Evolutionary conservation across 2,113 vertebrate genomes (phyloP).

Genomic region (Arenaria interpres): DNA sequence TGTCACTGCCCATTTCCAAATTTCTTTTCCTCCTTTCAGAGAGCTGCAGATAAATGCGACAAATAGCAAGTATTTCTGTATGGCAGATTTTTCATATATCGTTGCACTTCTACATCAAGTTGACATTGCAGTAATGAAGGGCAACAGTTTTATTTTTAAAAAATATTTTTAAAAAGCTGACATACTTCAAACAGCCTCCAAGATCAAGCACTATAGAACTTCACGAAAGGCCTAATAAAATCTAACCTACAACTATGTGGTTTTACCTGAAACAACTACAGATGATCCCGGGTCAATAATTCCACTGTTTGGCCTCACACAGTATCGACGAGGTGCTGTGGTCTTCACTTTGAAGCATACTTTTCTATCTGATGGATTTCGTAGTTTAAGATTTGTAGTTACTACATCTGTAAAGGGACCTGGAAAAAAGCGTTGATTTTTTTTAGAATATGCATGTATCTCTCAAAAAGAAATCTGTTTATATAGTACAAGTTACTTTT

Average conservation of each 20-base stretch:
- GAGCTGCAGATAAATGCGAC: not conserved
- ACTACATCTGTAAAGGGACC: conserved; percentile 99
- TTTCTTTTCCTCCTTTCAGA: not conserved
- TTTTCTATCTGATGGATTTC: conserved; percentile 94
- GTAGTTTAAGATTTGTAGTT: conserved; percentile 95
- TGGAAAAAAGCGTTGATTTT: conserved; percentile 25
- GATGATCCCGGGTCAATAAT: conserved; percentile 88
- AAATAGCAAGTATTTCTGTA: not conserved
- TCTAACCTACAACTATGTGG: not conserved
- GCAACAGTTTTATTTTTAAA: not conserved
- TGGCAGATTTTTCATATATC: not conserved
- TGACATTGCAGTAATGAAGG: not conserved
- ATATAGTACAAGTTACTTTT: not conserved
- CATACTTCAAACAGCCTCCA: not conserved
- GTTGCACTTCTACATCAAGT: not conserved
- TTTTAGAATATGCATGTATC: not conserved
- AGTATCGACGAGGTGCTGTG: conserved; percentile 96
- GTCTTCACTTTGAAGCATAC: conserved; percentile 99
- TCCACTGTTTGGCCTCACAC: conserved; percentile 98
- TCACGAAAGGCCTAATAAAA: not conserved
- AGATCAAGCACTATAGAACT: not conserved
- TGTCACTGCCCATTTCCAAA: not conserved
- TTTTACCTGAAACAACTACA: conserved; percentile 90
- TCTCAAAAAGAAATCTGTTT: not conserved
- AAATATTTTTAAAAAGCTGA: not conserved